These are phyloP conservation scores for Spheniscus mendiculus DNA, from an alignment of 2,113 vertebrate species.

Conservation along the genomic window DNA sequence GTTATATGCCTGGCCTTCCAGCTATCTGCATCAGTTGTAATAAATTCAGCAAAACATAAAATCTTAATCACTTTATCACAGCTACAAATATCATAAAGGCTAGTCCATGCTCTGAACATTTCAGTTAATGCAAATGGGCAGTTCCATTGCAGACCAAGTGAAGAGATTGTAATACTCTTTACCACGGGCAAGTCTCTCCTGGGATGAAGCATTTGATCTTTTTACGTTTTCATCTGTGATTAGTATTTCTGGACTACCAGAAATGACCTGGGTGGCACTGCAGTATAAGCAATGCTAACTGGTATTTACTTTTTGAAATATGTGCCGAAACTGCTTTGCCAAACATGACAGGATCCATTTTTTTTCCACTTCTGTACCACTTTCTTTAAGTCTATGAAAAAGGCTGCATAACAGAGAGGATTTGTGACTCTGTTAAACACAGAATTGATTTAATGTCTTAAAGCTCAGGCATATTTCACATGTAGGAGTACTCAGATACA, in stretches of 20 bases:
- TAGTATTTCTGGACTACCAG: background rate
- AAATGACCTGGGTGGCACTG: background rate
- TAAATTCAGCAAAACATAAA: background rate
- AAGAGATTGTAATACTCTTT: background rate
- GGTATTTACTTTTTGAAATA: background rate
- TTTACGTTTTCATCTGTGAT: background rate
- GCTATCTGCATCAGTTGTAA: background rate
- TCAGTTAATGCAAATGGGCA: background rate
- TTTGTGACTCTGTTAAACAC: background rate
- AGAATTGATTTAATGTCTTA: background rate
- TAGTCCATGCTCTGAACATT: background rate
- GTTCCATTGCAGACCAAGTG: background rate
- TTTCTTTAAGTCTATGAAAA: background rate
- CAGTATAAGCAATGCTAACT: background rate
- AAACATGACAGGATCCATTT: background rate
- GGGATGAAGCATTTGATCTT: background rate
- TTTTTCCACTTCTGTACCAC: background rate
- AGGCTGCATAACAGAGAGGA: background rate
- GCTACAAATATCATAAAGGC: background rate
- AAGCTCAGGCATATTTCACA: background rate
- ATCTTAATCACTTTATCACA: background rate
- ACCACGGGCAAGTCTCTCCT: background rate
- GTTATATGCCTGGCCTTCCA: background rate
- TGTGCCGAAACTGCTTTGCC: background rate
- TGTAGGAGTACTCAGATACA: background rate